Evolutionary conservation across 2,113 vertebrate genomes (phyloP).

Genomic region (Vombatus ursinus): DNA sequence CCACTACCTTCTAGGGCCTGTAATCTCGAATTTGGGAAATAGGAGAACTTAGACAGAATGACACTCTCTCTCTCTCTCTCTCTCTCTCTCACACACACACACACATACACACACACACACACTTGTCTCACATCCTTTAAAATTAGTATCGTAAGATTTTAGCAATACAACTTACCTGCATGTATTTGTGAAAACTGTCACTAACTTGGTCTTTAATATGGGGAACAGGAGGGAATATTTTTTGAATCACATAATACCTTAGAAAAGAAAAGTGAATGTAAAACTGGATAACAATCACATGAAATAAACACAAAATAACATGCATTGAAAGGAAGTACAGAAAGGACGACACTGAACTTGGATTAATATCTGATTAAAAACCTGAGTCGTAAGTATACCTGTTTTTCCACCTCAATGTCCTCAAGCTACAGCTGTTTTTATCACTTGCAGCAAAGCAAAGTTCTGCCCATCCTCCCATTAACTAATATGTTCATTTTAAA

Average conservation of each 20-base stretch:
- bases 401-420: neutral
- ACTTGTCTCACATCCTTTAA: too few species aligned
- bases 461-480: neutral
- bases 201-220: neutral
- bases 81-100: too few species aligned
- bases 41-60: neutral
- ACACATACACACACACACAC: too few species aligned
- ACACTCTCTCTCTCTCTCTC: too few species aligned
- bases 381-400: neutral
- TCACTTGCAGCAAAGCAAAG: neutral
- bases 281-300: neutral
- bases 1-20: neutral
- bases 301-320: neutral
- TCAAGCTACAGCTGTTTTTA: neutral
- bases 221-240: conserved; percentile 46
- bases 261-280: neutral
- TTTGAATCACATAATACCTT: conserved; percentile 20
- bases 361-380: neutral
- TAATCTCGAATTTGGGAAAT: neutral
- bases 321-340: neutral
- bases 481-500: neutral
- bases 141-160: fast-evolving
- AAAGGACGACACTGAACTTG: neutral
- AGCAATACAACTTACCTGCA: neutral
- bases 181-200: fast-evolving